These are phyloP conservation scores for Smutsia gigantea DNA, from an alignment of 2,797 vertebrate species.

Conservation along the genomic window DNA sequence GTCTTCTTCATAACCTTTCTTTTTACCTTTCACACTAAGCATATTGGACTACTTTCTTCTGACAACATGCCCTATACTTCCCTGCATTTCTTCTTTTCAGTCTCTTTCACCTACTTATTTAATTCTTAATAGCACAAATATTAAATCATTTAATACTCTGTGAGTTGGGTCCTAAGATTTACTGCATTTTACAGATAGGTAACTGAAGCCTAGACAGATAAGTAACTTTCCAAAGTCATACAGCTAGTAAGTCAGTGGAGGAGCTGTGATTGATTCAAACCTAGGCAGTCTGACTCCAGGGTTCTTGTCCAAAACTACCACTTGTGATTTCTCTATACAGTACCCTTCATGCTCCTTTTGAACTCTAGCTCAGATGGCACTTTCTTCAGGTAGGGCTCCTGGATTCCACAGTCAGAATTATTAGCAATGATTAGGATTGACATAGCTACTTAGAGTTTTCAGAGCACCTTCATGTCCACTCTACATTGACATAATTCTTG, in stretches of 20 bases:
- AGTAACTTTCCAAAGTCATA: conserved; percentile 19
- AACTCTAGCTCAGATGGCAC: background rate
- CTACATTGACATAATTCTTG: background rate
- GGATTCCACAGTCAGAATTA: background rate
- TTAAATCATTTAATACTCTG: background rate
- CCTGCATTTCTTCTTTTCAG: background rate
- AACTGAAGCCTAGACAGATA: background rate
- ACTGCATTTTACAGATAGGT: background rate
- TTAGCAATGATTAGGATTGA: conserved; percentile 3
- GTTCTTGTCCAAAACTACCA: background rate
- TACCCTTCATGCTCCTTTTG: background rate
- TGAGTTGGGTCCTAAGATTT: conserved; percentile 8
- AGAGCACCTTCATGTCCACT: background rate
- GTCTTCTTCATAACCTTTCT: background rate
- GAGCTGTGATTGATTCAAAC: background rate
- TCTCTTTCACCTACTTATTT: background rate
- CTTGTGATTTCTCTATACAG: background rate
- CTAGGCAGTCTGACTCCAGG: background rate
- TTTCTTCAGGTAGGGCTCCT: background rate
- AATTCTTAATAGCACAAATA: background rate
- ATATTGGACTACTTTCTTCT: background rate
- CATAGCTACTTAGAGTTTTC: background rate
- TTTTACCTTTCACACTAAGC: background rate
- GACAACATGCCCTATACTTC: background rate
- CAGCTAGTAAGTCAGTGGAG: background rate